Conservation (phyloP, 2,113 vertebrate species). For the Tautogolabrus adspersus region DNA sequence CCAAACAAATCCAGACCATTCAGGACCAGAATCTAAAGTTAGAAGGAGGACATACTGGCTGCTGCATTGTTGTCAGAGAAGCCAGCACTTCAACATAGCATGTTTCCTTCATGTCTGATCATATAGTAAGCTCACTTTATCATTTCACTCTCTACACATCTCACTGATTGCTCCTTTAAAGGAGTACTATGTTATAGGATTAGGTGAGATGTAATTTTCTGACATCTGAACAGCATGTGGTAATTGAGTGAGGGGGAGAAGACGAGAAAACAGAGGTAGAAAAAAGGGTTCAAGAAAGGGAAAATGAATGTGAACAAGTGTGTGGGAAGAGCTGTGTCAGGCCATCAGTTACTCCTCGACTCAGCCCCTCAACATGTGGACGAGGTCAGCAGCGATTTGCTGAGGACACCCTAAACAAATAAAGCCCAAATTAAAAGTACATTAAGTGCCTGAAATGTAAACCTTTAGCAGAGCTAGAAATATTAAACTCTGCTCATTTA, state of each 20-base stretch:
- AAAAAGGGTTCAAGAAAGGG: not conserved
- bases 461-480: slow-evolving; percentile 67
- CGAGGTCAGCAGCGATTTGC: slow-evolving; percentile 62
- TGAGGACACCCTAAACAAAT: slow-evolving; percentile 74
- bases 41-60: too few relatives aligned
- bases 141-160: too few relatives aligned
- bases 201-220: too few relatives aligned
- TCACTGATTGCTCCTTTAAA: too few relatives aligned
- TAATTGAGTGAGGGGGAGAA: not conserved
- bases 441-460: slow-evolving; percentile 77
- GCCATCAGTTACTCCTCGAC: slow-evolving; percentile 47
- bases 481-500: slow-evolving; percentile 73
- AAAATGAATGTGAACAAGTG: slow-evolving; percentile 5
- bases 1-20: too few relatives aligned
- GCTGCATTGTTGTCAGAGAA: too few relatives aligned
- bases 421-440: slow-evolving; percentile 79
- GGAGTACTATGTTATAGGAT: too few relatives aligned
- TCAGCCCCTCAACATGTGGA: slow-evolving; percentile 17
- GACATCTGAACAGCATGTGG: too few relatives aligned
- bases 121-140: too few relatives aligned
- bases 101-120: too few relatives aligned
- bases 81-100: too few relatives aligned
- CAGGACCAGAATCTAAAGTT: too few relatives aligned
- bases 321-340: slow-evolving; percentile 26
- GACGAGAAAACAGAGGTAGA: not conserved